Evolutionary conservation across 2,888 invertebrate species (phyloP), one percentile per base, ranked within the genome.

Genomic region (Pyrocoelia pectoralis): DNA sequence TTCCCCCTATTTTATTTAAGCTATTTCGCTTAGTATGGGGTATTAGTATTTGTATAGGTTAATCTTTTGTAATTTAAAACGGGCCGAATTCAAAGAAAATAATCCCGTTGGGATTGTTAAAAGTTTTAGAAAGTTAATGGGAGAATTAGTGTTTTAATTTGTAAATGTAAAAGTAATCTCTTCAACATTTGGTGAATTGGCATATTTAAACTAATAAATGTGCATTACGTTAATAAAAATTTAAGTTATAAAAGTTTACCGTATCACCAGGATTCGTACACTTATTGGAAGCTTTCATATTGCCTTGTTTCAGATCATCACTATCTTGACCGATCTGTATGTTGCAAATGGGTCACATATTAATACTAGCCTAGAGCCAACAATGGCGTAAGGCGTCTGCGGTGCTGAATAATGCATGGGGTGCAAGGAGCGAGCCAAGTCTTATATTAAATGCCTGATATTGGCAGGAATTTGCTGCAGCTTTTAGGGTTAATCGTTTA

Each of bases 381-480:
- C 63, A 63, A 66, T 66, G 68, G 62, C 61, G 56, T 53, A 53
- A 54, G 62, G 58, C 62, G 62, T 58, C 56, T 67, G 59, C 59
- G 28, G 58, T 57, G 33, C 52, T 70, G 70, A 70, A 70, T 70
- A 67, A 70, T 70, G 70, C 66, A 70, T 68, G 55, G 64, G 57
- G 48, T 60, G 50, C 60, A 62, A 61, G 65, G 61, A 51, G 56
- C 61, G 60, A 65, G 61, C 67, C 68, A 66, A 69, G 67, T 68
- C 66, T 66, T 67, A 71, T 69, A 72, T 72, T 71, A 71, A 70
- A 70, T 64, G 63, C 63, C 63, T 58, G 63, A 33, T 63, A 63
- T 59, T 61, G 66, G 56, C 55, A 66, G 66, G 65, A 68, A 65
- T 68, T 65, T 59, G 55, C 43, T 24, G 61, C 49, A 46, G 54